Conservation (phyloP, 2,113 vertebrate genomes). For the human region GRCh38 chr11:71946501-71947000, state of each 20-base stretch:
- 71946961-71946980: no score
- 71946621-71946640: neutral
- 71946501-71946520: no score
- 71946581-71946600: constrained; percentile 4
- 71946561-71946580: neutral
- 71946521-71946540: neutral
- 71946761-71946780: neutral
- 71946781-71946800: neutral
- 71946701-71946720: neutral
- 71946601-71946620: neutral
- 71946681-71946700: constrained; percentile 42
- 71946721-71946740: neutral
- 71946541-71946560: neutral
- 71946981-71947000: no score
- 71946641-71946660: neutral
- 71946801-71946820: neutral
- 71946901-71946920: neutral
- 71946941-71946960: no score
- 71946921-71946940: no score
- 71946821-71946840: neutral
- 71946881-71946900: neutral
- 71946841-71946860: neutral
- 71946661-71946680: constrained; percentile 25
- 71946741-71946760: neutral
- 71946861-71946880: neutral